Percentiles rank a stretch among this genome's conserved stretches.
phyloP scores from a whole-genome alignment of 1,140 invertebrate species.

The Drosophila oshimai region DNA sequence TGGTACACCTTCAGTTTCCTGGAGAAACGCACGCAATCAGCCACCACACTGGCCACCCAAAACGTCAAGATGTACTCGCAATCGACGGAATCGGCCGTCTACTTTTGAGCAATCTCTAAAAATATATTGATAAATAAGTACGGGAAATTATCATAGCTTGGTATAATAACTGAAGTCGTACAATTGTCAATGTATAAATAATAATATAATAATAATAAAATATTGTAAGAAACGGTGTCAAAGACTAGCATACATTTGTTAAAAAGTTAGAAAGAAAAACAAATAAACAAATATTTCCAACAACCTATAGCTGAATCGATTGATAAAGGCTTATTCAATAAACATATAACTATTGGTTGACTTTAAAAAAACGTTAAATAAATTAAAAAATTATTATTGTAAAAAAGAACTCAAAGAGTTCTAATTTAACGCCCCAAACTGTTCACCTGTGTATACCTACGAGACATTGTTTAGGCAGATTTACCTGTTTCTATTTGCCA shows the following conservation, averaged over 20 bases:
- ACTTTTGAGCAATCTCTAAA: conserved; percentile 15
- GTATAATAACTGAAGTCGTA: conserved; percentile 61
- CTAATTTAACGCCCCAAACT: neutral
- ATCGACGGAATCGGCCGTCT: conserved; percentile 33
- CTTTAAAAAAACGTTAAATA: no score
- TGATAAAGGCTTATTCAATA: no score
- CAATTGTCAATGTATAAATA: neutral
- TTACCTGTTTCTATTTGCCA: conserved; percentile 9
- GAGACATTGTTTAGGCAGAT: neutral
- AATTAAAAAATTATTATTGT: no score
- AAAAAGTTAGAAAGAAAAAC: neutral
- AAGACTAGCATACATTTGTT: neutral
- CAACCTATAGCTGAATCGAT: no score
- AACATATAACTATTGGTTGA: no score
- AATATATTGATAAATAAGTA: no score
- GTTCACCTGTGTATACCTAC: neutral
- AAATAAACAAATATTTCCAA: neutral
- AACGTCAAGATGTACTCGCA: conserved; percentile 29
- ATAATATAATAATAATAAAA: no score
- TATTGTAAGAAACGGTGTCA: neutral
- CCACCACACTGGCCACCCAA: conserved; percentile 25
- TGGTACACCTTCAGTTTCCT: conserved; percentile 72
- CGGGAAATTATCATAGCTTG: no score
- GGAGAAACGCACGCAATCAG: conserved; percentile 62
- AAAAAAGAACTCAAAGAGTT: neutral